Conservation (phyloP, 2,888 invertebrate species). For the Phyllotreta striolata region DNA sequence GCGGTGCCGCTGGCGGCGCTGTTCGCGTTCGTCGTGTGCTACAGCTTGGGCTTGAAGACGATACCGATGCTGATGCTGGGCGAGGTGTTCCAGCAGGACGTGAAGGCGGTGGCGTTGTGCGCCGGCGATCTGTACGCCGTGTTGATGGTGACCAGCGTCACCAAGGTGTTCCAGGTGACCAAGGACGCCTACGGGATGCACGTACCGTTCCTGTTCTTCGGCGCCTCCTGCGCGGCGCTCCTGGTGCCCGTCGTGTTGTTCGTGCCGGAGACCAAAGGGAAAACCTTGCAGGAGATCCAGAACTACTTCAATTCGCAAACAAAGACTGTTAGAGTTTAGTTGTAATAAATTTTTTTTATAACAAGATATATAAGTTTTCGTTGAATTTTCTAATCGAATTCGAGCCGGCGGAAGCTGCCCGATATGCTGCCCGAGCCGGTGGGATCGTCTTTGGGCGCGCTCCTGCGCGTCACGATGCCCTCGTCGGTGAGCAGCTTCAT, state of each 20-base stretch:
- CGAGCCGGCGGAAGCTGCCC: constrained; percentile 75
- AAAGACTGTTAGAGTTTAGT: no score
- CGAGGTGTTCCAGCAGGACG: constrained; percentile 66
- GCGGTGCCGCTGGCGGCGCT: constrained; percentile 63
- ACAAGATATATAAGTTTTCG: no score
- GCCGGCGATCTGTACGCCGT: constrained; percentile 65
- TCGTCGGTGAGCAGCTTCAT: constrained; percentile 72
- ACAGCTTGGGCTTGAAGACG: constrained; percentile 64
- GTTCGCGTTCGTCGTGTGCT: constrained; percentile 63
- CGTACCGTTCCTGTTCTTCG: constrained; percentile 72
- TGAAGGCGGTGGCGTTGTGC: constrained; percentile 66
- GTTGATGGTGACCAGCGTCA: constrained; percentile 61
- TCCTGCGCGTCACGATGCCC: constrained; percentile 63
- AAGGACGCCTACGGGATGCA: constrained; percentile 69
- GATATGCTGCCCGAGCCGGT: constrained; percentile 49
- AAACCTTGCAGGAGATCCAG: constrained; percentile 75
- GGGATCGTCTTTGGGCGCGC: constrained; percentile 52
- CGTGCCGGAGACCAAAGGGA: constrained; percentile 78
- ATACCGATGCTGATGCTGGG: constrained; percentile 64
- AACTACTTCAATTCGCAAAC: constrained; percentile 61
- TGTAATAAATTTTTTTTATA: background rate
- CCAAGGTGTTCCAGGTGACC: constrained; percentile 64
- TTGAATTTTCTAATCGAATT: constrained; percentile 65
- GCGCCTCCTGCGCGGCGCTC: constrained; percentile 67
- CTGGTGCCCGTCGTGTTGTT: constrained; percentile 68